Evolutionary conservation across 2,113 vertebrate genomes (phyloP).

Genomic region (Scomber japonicus): DNA sequence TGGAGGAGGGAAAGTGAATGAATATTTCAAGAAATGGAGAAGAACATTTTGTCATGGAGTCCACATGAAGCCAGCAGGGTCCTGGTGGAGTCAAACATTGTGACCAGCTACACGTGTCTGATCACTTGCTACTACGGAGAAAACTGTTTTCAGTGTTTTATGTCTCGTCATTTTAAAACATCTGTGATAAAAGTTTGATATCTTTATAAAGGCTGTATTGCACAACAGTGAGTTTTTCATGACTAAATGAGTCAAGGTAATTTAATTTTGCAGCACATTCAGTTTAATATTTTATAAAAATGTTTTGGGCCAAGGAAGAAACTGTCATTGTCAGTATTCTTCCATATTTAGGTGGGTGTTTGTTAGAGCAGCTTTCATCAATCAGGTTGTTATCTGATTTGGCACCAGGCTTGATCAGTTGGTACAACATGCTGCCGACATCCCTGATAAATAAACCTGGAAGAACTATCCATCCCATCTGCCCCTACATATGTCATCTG

Average conservation of each 20-base stretch:
- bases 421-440: conserved; percentile 74
- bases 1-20: conserved; percentile 44
- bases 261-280: neutral
- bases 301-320: conserved; percentile 30
- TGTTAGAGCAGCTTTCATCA: conserved; percentile 71
- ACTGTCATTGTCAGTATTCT: conserved; percentile 31
- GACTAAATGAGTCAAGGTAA: neutral
- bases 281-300: conserved; percentile 5
- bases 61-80: conserved; percentile 28
- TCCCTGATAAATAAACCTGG: conserved; percentile 80
- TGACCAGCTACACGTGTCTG: neutral
- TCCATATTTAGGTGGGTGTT: conserved; percentile 55
- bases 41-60: conserved; percentile 29
- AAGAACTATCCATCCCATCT: conserved; percentile 78
- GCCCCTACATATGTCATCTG: conserved; percentile 78
- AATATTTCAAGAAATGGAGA: conserved; percentile 32
- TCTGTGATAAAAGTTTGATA: conserved; percentile 19
- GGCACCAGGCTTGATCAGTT: conserved; percentile 77
- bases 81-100: conserved; percentile 13
- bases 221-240: neutral
- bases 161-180: conserved; percentile 5
- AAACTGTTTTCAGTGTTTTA: neutral
- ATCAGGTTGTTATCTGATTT: conserved; percentile 75
- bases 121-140: neutral
- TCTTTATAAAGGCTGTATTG: neutral